Percentiles rank a stretch among this genome's conserved stretches.
phyloP scores from a whole-genome alignment of 30 jellyfish, hydroid and myxozoan genomes.

The Pseudorhiza aurosa region DNA sequence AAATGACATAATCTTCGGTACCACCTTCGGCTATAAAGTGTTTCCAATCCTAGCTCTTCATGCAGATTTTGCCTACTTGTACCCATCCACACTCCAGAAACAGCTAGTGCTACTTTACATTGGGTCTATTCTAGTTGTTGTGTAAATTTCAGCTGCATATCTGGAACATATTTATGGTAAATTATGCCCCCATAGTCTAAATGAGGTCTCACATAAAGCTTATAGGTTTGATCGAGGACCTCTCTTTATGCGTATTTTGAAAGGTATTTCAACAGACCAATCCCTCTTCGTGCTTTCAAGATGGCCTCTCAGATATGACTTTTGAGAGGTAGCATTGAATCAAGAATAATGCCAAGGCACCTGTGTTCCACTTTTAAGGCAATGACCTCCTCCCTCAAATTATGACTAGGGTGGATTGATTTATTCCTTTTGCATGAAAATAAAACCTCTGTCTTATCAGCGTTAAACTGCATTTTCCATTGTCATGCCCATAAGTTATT shows the following conservation, averaged over 20 bases:
- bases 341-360: conserved; percentile 16
- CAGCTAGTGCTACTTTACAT: conserved; percentile 19
- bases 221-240: conserved; percentile 26
- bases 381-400: conserved; percentile 10
- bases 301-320: conserved; percentile 19
- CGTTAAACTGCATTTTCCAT: conserved; percentile 46
- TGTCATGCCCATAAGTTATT: conserved; percentile 50
- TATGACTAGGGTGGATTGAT: conserved; percentile 1
- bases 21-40: conserved; percentile 18
- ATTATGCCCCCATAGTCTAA: conserved; percentile 18
- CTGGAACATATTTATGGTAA: conserved; percentile 37
- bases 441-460: conserved; percentile 18
- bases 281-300: conserved; percentile 10
- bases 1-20: conserved; percentile 41
- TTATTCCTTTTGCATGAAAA: conserved; percentile 10
- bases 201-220: too few species aligned
- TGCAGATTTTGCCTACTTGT: conserved; percentile 22
- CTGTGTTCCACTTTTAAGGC: conserved; percentile 4
- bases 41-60: conserved; percentile 49
- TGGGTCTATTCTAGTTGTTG: conserved; percentile 23
- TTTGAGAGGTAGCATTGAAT: conserved; percentile 10
- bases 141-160: conserved; percentile 5
- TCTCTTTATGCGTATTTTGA: conserved; percentile 34
- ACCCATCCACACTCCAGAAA: too few species aligned
- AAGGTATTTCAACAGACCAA: conserved; percentile 15